Evolutionary conservation across 1,140 invertebrate species (phyloP), one percentile per base, ranked within the genome.

Genomic region (Lepeophtheirus salmonis): DNA sequence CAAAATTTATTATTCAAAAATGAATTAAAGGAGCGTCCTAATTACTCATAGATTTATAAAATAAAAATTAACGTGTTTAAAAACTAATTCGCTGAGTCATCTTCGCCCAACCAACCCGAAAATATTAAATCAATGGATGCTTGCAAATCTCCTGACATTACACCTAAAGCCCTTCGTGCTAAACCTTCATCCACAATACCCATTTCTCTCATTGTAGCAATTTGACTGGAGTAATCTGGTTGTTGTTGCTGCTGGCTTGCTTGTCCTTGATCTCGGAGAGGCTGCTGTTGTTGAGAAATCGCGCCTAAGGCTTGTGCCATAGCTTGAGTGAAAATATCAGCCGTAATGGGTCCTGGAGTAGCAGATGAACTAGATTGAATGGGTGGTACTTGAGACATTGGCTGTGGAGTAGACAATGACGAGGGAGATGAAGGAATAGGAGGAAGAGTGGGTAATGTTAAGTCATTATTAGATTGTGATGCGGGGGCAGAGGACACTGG

Each of bases 51-150:
- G n/a, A n/a, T n/a, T n/a, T n/a, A n/a, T n/a, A n/a, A n/a, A n/a
- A n/a, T n/a, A n/a, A n/a, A n/a, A n/a, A n/a, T n/a, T n/a, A n/a
- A n/a, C n/a, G n/a, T n/a, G n/a, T n/a, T n/a, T n/a, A n/a, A n/a
- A n/a, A n/a, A n/a, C n/a, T n/a, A 41, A 30, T 61, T 62, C 22
- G 56, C 20, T 21, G 30, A 48, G 6, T 64, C 61, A 21, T 65
- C 65, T 58, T 66, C 64, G 0, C 66, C 66, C 18, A 60, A 24
- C 66, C 66, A 67, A 41, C 66, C 66, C 12, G 64, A 64, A 65
- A 73, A 74, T 49, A 76, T 70, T 17, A 75, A 66, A 59, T 75
- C 73, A 1, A 73, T 54, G 17, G 74, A 74, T 25, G 70, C 70
- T 21, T 72, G 70, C 18, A 76, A 67, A 61, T 76, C 73, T 48